These are phyloP conservation scores for Synodontis membranacea DNA, from an alignment of 2,113 vertebrate genomes.

Conservation along the genomic window DNA sequence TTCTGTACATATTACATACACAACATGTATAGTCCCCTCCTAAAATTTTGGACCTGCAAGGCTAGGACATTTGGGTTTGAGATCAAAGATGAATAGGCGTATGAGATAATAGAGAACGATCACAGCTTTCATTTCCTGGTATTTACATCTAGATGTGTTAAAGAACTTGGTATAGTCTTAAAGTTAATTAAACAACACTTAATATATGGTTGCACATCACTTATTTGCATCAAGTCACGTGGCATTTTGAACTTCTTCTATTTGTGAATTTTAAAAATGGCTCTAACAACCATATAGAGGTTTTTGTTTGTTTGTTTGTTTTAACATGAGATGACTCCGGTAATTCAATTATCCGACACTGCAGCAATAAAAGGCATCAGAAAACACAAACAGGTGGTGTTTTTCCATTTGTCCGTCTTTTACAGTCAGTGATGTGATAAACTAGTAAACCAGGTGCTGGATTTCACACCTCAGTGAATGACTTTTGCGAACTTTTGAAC, in stretches of 20 bases:
- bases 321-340: neutral
- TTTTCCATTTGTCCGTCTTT: conserved; percentile 56
- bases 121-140: neutral
- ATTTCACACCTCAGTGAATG: conserved; percentile 14
- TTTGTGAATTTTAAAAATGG: neutral
- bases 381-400: conserved; percentile 61
- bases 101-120: neutral
- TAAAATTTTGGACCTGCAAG: neutral
- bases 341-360: conserved; percentile 17
- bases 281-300: neutral
- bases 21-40: neutral
- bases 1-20: neutral
- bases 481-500: neutral
- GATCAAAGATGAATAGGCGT: neutral
- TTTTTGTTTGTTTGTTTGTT: neutral
- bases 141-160: neutral
- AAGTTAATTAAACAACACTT: no score
- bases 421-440: conserved; percentile 33
- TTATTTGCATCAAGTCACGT: no score
- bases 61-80: neutral
- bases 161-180: no score
- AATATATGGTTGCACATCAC: no score
- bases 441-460: neutral
- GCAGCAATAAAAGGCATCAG: conserved; percentile 52
- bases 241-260: neutral